Evolutionary conservation across 2,113 vertebrate species (phyloP), one percentile per base, ranked within the genome.

Genomic region (Okapia johnstoni): DNA sequence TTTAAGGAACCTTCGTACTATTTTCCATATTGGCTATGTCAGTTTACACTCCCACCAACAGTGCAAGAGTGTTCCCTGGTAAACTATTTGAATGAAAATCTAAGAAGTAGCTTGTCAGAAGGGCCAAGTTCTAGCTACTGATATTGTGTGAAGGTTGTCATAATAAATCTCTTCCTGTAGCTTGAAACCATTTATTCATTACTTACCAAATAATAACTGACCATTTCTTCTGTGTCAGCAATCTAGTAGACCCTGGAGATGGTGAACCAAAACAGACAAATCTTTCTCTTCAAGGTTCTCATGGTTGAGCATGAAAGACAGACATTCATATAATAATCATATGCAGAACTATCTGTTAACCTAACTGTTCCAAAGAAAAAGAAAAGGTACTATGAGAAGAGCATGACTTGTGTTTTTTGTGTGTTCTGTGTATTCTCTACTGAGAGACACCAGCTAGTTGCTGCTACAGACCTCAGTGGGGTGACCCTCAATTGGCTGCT

Each of bases 101-200:
- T 63, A 94, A 93, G 21, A 95, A 79, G 12, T 17, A 63, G 33
- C 30, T 93, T 88, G 57, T 90, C 26, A 88, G 81, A 94, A 92
- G 40, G 14, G 11, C 26, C 88, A 97, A 79, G 17, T 57, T 48
- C 7, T 83, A 85, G 16, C 48, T 40, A 66, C 19, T 76, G 25
- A 92, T 58, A 90, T 6, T 94, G 13, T 81, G 17, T 36, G 40
- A 93, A 61, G 3, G 0, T 57, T 85, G 6, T 25, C 33, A 25
- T 52, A 48, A 55, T 86, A 60, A 90, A 50, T 94, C 6, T 55
- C n/a, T 90, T 55, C 6, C 8, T 46, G 55, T 86, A 52, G 8
- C 12, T 85, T 61, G 33, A 79, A 94, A 90, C 77, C 23, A 77
- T 92, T 63, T 81, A 95, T 90, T 96, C 15, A 58, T 76, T 94